Percentiles rank a stretch among this genome's conserved stretches.
phyloP scores from a whole-genome alignment of 2,888 invertebrate genomes.

The Amphipoea lucens region DNA sequence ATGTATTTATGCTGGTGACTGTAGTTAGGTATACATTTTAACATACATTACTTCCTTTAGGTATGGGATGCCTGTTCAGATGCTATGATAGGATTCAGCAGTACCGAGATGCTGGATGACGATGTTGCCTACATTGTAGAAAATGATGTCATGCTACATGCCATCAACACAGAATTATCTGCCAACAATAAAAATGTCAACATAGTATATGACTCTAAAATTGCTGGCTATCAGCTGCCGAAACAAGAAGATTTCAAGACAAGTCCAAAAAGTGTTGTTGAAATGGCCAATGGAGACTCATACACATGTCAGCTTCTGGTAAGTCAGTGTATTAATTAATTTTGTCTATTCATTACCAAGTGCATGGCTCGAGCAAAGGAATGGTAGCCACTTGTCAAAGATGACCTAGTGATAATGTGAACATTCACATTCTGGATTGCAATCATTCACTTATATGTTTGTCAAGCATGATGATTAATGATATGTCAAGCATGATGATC shows the following conservation, averaged over 20 bases:
- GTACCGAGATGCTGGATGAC: slow-evolving; percentile 92
- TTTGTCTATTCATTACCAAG: background rate
- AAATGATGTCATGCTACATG: slow-evolving; percentile 96
- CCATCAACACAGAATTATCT: slow-evolving; percentile 92
- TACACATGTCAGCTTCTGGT: slow-evolving; percentile 93
- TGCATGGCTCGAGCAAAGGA: background rate
- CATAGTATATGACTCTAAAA: slow-evolving; percentile 92
- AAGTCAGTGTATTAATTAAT: slow-evolving; percentile 77
- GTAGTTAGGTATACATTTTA: background rate
- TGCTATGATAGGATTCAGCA: slow-evolving; percentile 95
- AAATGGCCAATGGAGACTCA: slow-evolving; percentile 91
- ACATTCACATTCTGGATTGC: background rate
- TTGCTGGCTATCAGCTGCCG: slow-evolving; percentile 92
- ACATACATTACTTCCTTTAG: slow-evolving; percentile 83
- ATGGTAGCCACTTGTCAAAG: background rate
- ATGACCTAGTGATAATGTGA: background rate
- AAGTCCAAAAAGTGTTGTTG: slow-evolving; percentile 83
- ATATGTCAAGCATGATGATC: background rate
- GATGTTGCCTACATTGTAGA: slow-evolving; percentile 98
- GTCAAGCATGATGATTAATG: background rate
- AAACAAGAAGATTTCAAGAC: slow-evolving; percentile 69
- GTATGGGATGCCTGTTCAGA: slow-evolving; percentile 98
- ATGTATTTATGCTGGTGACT: background rate
- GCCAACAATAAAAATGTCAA: slow-evolving; percentile 88
- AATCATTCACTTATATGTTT: background rate